Percentiles rank a stretch among this genome's conserved stretches.
Conservation (phyloP, 2,797 vertebrate genomes). For the Syndactyla subalaris region DNA sequence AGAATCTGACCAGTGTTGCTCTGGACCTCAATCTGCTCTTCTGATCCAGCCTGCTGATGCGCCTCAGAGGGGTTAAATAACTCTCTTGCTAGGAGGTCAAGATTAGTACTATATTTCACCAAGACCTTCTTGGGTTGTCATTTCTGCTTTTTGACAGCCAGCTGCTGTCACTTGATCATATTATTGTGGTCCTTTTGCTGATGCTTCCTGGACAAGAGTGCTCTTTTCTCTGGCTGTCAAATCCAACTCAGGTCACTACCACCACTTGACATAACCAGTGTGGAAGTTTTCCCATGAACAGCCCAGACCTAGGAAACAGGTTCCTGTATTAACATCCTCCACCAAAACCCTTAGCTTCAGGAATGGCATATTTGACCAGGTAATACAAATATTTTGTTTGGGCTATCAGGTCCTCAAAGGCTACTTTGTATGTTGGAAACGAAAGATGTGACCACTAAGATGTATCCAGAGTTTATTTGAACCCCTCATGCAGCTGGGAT, state of each 20-base stretch:
- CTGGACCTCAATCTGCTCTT: background rate
- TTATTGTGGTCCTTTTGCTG: background rate
- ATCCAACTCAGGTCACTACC: background rate
- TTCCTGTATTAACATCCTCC: background rate
- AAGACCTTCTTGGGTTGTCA: background rate
- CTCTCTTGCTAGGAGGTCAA: background rate
- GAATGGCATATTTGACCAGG: background rate
- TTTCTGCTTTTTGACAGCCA: slow-evolving; percentile 19
- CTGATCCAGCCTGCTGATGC: background rate
- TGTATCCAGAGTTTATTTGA: background rate
- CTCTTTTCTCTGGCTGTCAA: slow-evolving; percentile 30
- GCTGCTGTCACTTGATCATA: background rate
- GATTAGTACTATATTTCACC: slow-evolving; percentile 8
- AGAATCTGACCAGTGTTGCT: background rate
- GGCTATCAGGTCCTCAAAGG: background rate
- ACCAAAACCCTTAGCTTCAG: background rate
- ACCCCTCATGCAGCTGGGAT: background rate
- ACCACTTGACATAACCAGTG: background rate
- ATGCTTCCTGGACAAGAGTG: background rate
- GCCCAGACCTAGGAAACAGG: background rate
- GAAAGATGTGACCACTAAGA: background rate
- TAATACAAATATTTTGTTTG: background rate
- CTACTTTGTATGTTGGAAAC: background rate
- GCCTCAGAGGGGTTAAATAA: background rate
- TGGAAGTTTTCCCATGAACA: background rate